phyloP scores from a whole-genome alignment of 2,888 invertebrate species.

The Linyphia triangularis region DNA sequence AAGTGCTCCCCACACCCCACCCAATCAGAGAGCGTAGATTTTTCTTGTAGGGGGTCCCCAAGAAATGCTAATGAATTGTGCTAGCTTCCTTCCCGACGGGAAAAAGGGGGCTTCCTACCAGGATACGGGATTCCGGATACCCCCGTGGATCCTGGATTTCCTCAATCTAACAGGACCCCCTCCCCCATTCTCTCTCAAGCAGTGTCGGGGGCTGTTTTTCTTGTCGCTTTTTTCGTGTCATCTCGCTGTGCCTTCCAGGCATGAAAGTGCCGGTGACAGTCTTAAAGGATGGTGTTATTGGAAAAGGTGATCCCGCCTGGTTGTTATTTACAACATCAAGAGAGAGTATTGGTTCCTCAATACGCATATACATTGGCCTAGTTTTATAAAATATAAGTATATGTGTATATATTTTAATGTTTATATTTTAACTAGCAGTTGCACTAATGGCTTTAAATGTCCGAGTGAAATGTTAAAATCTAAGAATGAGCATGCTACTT shows the following conservation, averaged over 20 bases:
- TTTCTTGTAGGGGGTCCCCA: conserved; percentile 30
- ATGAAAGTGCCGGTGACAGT: conserved; percentile 25
- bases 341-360: too few relatives aligned
- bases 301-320: background rate
- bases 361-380: too few relatives aligned
- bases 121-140: conserved; percentile 72
- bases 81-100: conserved; percentile 62
- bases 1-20: conserved; percentile 59
- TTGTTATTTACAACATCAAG: conserved; percentile 8
- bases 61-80: conserved; percentile 75
- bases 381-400: too few relatives aligned
- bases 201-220: conserved; percentile 16
- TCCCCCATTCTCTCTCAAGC: background rate
- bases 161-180: conserved; percentile 62
- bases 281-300: conserved; percentile 31
- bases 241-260: conserved; percentile 24
- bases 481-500: too few relatives aligned
- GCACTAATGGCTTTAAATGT: too few relatives aligned
- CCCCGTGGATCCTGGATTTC: conserved; percentile 60
- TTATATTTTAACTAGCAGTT: too few relatives aligned
- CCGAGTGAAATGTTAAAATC: too few relatives aligned
- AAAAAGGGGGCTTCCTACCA: conserved; percentile 69
- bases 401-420: too few relatives aligned
- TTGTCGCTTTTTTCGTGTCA: conserved; percentile 7
- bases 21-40: conserved; percentile 71